Conservation (phyloP, 2,888 invertebrate genomes). For the Sialis fuliginosa region DNA sequence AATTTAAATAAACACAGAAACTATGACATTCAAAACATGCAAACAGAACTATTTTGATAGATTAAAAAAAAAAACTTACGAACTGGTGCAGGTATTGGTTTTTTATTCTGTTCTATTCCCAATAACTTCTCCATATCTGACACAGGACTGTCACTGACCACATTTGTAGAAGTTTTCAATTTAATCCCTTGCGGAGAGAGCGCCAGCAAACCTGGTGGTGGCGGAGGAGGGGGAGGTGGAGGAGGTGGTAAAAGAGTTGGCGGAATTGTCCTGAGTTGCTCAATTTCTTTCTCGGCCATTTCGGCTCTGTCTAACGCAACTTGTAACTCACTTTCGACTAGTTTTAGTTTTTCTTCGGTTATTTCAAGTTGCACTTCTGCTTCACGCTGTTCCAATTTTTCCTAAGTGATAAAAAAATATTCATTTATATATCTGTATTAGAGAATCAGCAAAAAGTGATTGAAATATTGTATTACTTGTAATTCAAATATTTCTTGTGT, state of each 20-base stretch:
- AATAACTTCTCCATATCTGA: constrained; percentile 38
- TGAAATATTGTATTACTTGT: constrained; percentile 26
- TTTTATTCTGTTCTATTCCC: constrained; percentile 33
- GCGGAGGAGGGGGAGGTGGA: constrained; percentile 13
- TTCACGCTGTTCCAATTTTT: constrained; percentile 45
- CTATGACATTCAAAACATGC: neutral
- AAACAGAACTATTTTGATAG: neutral
- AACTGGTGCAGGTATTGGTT: constrained; percentile 23
- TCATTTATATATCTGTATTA: neutral
- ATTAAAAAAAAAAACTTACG: constrained; percentile 18
- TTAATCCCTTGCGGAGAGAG: neutral
- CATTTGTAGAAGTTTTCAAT: constrained; percentile 9
- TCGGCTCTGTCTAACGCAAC: constrained; percentile 42
- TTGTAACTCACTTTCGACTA: constrained; percentile 49
- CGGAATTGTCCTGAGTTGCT: constrained; percentile 29
- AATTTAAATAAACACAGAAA: neutral
- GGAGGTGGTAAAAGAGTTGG: constrained; percentile 24
- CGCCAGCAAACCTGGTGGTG: constrained; percentile 17
- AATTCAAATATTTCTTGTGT: constrained; percentile 36
- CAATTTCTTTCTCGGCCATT: constrained; percentile 27
- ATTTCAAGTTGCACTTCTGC: constrained; percentile 47
- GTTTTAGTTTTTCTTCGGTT: constrained; percentile 48
- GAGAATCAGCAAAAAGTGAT: neutral
- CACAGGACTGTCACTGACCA: constrained; percentile 18
- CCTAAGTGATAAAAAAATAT: constrained; percentile 19